Evolutionary conservation across 1,140 invertebrate genomes (phyloP), one percentile per base, ranked within the genome.

Genomic region (Aphaenogaster floridana): DNA sequence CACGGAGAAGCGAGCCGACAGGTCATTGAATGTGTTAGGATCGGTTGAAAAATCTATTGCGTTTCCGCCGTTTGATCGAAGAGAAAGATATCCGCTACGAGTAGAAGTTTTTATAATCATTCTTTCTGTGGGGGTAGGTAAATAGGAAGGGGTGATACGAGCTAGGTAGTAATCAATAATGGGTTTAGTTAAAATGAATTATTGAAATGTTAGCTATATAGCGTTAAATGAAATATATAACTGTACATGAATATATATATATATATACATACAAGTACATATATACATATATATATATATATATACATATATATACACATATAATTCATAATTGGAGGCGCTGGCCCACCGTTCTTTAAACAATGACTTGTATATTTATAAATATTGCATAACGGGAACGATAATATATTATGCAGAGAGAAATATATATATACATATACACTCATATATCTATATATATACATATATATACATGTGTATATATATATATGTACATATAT

Each of bases 331-430:
- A 85, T 50, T 88, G 88, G 89, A 93, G 90, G 91, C 91, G 90
- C 90, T 93, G 92, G 92, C 91, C 93, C 92, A 94, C 81, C 91
- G 89, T 87, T 94, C 92, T 93, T 94, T 90, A 93, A 92, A 92
- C 90, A 91, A 93, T 92, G 88, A 94, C 92, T 94, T 95, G 93
- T 95, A 95, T 94, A 95, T 95, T 95, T 95, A 95, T 95, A 95
- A 94, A 95, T 95, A 95, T 93, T 80, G 81, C 87, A 91, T 89
- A 93, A 93, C 87, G 90, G 90, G 91, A 94, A 91, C 34, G 9
- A 93, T 89, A 92, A 92, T 92, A 93, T 94, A 93, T 94, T 90
- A 92, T 86, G 90, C 68, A 93, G 45, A 91, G 74, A 92, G 74
- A 91, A 39, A 91, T 74, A 68, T 76, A 94, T 92, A 94, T 94